Conservation (phyloP, 2,888 invertebrate species). For the Mycogona germanica region DNA sequence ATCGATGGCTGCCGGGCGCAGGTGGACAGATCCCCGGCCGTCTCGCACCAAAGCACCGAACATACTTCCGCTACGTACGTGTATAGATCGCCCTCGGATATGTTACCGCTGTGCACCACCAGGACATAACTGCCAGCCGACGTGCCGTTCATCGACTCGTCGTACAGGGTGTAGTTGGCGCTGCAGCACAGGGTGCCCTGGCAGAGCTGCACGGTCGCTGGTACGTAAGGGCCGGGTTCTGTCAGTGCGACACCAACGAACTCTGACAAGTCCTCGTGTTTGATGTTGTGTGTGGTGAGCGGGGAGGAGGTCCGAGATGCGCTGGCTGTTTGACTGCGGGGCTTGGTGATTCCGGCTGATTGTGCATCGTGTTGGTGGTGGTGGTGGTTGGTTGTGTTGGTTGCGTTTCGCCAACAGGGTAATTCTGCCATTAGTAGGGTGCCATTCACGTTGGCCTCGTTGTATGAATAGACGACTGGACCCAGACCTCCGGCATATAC, state of each 20-base stretch:
- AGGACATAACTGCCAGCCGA: background rate
- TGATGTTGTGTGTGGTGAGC: background rate
- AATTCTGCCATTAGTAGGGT: slow-evolving; percentile 25
- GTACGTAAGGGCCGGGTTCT: no score
- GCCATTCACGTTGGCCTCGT: slow-evolving; percentile 25
- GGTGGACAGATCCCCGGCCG: background rate
- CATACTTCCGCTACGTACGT: slow-evolving; percentile 8
- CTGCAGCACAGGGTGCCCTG: slow-evolving; percentile 1
- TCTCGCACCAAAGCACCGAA: slow-evolving; percentile 7
- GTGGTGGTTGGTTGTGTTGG: background rate
- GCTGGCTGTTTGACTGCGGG: no score
- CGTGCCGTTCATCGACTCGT: background rate
- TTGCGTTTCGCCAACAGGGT: slow-evolving; percentile 13
- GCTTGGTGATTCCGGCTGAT: no score
- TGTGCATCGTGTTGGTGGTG: no score
- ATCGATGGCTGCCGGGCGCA: background rate
- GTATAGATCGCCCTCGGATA: slow-evolving; percentile 14
- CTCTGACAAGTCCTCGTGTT: slow-evolving; percentile 1
- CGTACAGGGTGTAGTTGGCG: background rate
- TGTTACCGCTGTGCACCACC: slow-evolving; percentile 1
- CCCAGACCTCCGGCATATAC: slow-evolving; percentile 50
- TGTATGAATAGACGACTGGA: slow-evolving; percentile 27
- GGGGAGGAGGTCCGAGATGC: background rate
- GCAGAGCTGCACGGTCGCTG: background rate
- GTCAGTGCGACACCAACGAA: background rate